A percentile compares a stretch with the other conserved stretches of the same genome.
These are phyloP conservation scores for Aromia moschata DNA, from an alignment of 2,888 invertebrate species.

Conservation along the genomic window DNA sequence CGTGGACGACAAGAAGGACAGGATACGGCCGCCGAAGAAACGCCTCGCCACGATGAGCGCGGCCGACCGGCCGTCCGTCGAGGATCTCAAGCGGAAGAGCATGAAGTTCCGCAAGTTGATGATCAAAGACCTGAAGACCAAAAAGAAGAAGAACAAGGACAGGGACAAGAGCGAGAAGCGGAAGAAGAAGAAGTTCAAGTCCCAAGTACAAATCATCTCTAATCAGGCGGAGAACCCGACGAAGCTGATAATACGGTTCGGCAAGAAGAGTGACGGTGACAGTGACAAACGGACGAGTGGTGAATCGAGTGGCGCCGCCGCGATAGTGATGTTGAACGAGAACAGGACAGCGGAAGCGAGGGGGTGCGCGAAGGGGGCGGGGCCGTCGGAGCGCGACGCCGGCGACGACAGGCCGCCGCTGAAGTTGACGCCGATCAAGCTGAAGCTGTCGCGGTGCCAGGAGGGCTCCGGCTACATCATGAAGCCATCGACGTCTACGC, in stretches of 20 bases:
- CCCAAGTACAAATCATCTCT: conserved; percentile 67
- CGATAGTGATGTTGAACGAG: conserved; percentile 47
- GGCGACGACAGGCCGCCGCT: conserved; percentile 29
- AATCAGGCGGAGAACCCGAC: conserved; percentile 69
- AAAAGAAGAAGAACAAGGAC: conserved; percentile 64
- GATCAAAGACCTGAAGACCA: conserved; percentile 83
- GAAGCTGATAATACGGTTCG: conserved; percentile 81
- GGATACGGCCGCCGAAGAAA: conserved; percentile 83
- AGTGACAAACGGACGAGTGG: conserved; percentile 51
- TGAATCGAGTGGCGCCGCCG: conserved; percentile 55
- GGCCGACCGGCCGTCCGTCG: conserved; percentile 78
- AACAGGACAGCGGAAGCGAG: conserved; percentile 15
- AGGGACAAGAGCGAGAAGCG: conserved; percentile 66
- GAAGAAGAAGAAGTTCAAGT: conserved; percentile 67
- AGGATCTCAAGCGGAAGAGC: conserved; percentile 83
- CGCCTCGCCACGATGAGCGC: conserved; percentile 69
- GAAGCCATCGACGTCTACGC: conserved; percentile 59
- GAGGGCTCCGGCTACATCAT: conserved; percentile 78
- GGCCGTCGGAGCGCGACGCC: neutral
- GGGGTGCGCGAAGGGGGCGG: conserved; percentile 8
- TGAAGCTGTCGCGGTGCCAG: conserved; percentile 84
- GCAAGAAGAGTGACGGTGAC: conserved; percentile 59
- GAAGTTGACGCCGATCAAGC: conserved; percentile 79
- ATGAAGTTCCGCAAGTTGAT: conserved; percentile 88
- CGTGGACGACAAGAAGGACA: conserved; percentile 64